These are phyloP conservation scores for Casuarius casuarius DNA, from an alignment of 2,113 vertebrate genomes.

Conservation along the genomic window DNA sequence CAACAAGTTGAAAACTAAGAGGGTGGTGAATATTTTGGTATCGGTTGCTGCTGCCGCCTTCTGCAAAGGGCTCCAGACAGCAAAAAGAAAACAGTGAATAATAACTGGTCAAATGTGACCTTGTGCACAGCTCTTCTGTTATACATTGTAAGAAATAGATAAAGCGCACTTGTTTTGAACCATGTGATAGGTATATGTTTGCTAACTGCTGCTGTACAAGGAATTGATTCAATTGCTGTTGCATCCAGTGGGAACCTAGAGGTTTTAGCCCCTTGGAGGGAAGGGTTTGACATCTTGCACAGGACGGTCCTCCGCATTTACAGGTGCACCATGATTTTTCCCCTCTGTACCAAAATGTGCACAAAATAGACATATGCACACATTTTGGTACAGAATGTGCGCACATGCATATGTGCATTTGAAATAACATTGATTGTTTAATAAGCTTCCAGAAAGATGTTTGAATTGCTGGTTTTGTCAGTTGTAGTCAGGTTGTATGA, in stretches of 20 bases:
- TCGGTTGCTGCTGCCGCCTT: neutral
- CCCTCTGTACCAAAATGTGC: neutral
- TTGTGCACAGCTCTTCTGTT: neutral
- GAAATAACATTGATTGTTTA: neutral
- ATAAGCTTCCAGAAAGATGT: neutral
- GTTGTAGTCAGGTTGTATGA: neutral
- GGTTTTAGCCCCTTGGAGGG: neutral
- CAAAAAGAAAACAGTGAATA: neutral
- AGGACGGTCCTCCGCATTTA: neutral
- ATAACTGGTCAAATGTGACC: constrained; percentile 44
- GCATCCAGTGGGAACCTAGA: neutral
- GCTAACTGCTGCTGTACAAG: neutral
- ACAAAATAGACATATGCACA: neutral
- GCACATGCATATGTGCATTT: neutral
- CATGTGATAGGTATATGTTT: neutral
- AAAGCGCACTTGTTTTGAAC: constrained; percentile 20
- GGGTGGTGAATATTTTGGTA: neutral
- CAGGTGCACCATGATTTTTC: neutral
- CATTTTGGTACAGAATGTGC: neutral
- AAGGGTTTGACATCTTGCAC: neutral
- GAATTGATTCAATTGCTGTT: neutral
- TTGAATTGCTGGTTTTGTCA: neutral
- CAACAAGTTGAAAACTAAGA: neutral
- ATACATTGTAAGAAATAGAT: neutral
- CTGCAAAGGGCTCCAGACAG: neutral